A percentile compares a stretch with the other conserved stretches of the same genome.
Evolutionary conservation across 2,888 invertebrate species (phyloP).

Genomic region (Drosophila differens): DNA sequence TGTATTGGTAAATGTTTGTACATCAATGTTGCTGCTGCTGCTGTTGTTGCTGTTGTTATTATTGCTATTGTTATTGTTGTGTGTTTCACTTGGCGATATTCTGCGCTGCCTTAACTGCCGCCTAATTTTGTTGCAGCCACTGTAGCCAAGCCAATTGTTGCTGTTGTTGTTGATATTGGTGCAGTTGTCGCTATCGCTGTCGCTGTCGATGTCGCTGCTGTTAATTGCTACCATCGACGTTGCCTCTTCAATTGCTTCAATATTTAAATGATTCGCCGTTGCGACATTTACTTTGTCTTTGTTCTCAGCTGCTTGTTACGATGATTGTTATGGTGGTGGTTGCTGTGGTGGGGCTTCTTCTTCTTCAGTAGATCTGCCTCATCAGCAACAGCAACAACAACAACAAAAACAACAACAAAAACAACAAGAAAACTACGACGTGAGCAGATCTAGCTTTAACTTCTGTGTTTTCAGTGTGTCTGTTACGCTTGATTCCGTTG

Average conservation of each 20-base stretch:
- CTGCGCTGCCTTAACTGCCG: conserved; percentile 52
- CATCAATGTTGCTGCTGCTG: conserved; percentile 54
- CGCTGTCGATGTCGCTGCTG: conserved; percentile 36
- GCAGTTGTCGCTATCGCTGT: conserved; percentile 12
- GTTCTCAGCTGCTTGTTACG: conserved; percentile 11
- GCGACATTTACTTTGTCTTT: conserved; percentile 63
- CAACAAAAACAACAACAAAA: background rate
- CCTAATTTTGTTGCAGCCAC: conserved; percentile 68
- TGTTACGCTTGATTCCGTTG: conserved; percentile 35
- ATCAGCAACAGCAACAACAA: conserved; percentile 32
- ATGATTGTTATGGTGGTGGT: conserved; percentile 2
- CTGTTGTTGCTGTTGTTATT: conserved; percentile 29
- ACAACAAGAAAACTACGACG: conserved; percentile 31
- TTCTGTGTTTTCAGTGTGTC: conserved; percentile 29
- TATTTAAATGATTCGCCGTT: conserved; percentile 70
- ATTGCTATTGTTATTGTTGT: conserved; percentile 34
- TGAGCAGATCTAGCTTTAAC: conserved; percentile 22
- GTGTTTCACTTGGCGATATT: conserved; percentile 58
- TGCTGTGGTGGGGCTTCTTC: conserved; percentile 1
- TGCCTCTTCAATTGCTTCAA: conserved; percentile 67
- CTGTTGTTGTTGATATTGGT: conserved; percentile 28
- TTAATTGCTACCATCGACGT: conserved; percentile 67
- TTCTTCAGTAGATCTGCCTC: conserved; percentile 15
- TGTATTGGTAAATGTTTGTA: conserved; percentile 81
- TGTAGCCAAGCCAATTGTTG: conserved; percentile 24